phyloP scores from a whole-genome alignment of 2,113 vertebrate species.

The Microtus montanus region DNA sequence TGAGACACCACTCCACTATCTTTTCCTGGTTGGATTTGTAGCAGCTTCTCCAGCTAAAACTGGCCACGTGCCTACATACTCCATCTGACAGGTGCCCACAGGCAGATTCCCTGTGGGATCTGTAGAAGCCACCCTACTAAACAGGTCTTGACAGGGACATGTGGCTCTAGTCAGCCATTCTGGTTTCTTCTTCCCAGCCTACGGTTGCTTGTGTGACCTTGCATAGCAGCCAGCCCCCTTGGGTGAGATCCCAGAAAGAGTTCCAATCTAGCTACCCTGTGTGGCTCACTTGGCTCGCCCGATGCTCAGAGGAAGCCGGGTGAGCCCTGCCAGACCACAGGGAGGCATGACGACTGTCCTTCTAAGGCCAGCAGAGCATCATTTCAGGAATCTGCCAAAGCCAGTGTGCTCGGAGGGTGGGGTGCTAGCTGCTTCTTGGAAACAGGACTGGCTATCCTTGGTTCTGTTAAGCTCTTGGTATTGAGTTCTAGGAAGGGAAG shows the following conservation, averaged over 20 bases:
- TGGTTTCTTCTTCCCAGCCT: neutral
- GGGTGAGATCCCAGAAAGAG: constrained; percentile 13
- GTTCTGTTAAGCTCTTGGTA: neutral
- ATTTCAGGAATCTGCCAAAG: neutral
- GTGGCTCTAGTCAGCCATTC: neutral
- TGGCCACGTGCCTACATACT: neutral
- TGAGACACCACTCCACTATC: neutral
- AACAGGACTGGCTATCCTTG: neutral
- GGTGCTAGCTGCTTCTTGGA: neutral
- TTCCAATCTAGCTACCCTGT: neutral
- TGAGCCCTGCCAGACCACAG: neutral
- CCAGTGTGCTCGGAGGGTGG: neutral
- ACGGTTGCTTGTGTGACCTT: neutral
- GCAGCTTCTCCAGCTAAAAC: neutral
- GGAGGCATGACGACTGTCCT: neutral
- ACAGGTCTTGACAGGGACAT: neutral
- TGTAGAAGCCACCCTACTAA: too few relatives aligned
- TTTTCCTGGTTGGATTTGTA: neutral
- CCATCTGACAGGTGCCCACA: neutral
- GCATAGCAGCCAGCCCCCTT: neutral
- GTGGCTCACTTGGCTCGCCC: neutral
- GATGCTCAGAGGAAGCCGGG: neutral
- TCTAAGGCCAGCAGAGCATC: neutral
- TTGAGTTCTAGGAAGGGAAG: neutral
- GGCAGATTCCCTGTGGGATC: neutral